Percentiles rank a stretch among this genome's conserved stretches.
These are phyloP conservation scores for Amphipyra tragopoginis DNA, from an alignment of 2,888 invertebrate species.

Conservation along the genomic window DNA sequence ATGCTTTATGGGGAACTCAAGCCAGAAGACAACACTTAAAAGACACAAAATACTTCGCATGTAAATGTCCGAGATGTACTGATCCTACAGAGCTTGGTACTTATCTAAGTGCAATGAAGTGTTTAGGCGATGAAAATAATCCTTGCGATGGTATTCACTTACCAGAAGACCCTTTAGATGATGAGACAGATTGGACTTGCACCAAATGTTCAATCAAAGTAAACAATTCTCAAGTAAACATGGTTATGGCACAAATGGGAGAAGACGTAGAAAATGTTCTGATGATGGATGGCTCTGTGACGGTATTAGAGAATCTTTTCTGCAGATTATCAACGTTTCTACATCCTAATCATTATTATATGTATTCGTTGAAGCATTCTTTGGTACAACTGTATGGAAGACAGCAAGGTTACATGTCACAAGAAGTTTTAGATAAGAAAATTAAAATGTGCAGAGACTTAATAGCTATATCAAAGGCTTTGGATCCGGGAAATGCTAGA, in stretches of 20 bases:
- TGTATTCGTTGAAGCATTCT: conserved; percentile 95
- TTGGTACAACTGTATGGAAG: conserved; percentile 94
- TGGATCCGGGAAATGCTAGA: conserved; percentile 93
- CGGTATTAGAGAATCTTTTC: conserved; percentile 91
- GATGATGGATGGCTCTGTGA: conserved; percentile 90
- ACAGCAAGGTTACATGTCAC: conserved; percentile 90
- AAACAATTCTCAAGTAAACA: conserved; percentile 91
- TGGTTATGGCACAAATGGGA: conserved; percentile 92
- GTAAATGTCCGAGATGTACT: conserved; percentile 92
- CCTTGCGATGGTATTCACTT: conserved; percentile 92
- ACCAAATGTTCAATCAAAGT: conserved; percentile 92
- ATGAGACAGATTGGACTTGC: conserved; percentile 94
- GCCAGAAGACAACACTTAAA: conserved; percentile 94
- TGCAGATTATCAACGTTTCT: conserved; percentile 93
- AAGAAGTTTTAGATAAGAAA: conserved; percentile 91
- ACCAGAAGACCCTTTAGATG: conserved; percentile 92
- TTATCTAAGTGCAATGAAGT: conserved; percentile 92
- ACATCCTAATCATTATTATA: conserved; percentile 96
- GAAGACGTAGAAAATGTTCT: conserved; percentile 93
- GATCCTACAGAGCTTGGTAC: conserved; percentile 96
- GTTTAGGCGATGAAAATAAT: conserved; percentile 89
- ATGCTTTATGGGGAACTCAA: conserved; percentile 96
- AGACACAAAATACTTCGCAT: conserved; percentile 94
- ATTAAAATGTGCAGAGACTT: conserved; percentile 92
- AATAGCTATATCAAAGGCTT: conserved; percentile 89